Percentiles rank a stretch among this genome's conserved stretches.
phyloP scores from a whole-genome alignment of 2,797 vertebrate genomes.

The Amblyraja radiata region DNA sequence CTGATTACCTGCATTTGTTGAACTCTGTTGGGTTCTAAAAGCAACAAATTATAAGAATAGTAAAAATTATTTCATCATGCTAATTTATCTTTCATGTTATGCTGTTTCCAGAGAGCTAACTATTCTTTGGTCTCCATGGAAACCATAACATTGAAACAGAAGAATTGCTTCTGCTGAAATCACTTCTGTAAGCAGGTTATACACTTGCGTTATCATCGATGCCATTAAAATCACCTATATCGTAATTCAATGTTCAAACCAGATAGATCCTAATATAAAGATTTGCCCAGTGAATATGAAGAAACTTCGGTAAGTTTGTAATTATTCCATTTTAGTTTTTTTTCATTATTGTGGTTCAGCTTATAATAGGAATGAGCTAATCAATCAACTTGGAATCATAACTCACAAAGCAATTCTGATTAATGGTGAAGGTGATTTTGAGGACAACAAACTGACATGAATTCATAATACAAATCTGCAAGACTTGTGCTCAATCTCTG shows the following conservation, averaged over 20 bases:
- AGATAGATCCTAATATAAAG: background rate
- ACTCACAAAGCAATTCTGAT: background rate
- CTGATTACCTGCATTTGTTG: too few species aligned
- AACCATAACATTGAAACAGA: conserved; percentile 56
- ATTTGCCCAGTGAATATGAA: background rate
- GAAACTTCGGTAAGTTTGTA: background rate
- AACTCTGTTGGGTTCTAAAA: too few species aligned
- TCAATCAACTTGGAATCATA: background rate
- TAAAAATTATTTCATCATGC: background rate
- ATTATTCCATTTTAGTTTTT: background rate
- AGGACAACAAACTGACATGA: background rate
- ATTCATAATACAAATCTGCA: background rate
- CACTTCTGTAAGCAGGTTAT: conserved; percentile 49
- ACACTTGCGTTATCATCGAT: background rate
- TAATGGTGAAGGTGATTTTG: conserved; percentile 14
- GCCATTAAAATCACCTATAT: background rate
- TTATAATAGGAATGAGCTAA: background rate
- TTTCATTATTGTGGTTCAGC: background rate
- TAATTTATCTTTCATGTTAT: conserved; percentile 17
- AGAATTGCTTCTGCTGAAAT: conserved; percentile 53
- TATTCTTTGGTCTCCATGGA: conserved; percentile 62
- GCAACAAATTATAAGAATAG: background rate
- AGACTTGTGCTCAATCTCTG: background rate
- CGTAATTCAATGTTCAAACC: background rate
- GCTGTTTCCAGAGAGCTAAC: conserved; percentile 41